Evolutionary conservation across 2,113 vertebrate species (phyloP).

Genomic region (Archocentrus centrarchus): DNA sequence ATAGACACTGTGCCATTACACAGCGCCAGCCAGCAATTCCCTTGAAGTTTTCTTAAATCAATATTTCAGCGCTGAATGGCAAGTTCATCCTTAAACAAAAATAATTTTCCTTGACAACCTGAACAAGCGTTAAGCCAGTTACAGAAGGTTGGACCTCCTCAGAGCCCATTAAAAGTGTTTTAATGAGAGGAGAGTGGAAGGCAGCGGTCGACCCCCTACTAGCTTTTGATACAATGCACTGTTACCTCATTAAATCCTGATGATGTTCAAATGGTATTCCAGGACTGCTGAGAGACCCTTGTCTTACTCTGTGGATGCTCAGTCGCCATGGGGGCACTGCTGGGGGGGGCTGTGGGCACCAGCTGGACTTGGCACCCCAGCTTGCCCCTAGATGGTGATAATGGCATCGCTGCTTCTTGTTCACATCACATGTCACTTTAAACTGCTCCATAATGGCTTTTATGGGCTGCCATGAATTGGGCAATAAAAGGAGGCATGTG

Average conservation of each 20-base stretch:
- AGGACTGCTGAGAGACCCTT: conserved; percentile 44
- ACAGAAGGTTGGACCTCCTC: conserved; percentile 53
- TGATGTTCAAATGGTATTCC: conserved; percentile 55
- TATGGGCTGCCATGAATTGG: conserved; percentile 50
- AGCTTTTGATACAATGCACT: conserved; percentile 68
- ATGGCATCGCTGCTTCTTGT: conserved; percentile 64
- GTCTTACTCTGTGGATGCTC: conserved; percentile 46
- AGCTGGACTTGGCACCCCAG: conserved; percentile 68
- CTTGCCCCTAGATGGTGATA: conserved; percentile 49
- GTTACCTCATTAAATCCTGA: conserved; percentile 78
- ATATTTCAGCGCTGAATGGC: conserved; percentile 74
- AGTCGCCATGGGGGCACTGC: conserved; percentile 44
- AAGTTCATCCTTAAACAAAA: conserved; percentile 72
- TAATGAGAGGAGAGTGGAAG: conserved; percentile 74
- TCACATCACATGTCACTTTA: conserved; percentile 65
- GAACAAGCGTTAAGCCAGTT: conserved; percentile 59
- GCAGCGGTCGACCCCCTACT: conserved; percentile 54
- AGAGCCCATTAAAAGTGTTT: conserved; percentile 75
- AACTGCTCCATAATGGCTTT: conserved; percentile 60
- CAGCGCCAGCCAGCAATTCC: conserved; percentile 35
- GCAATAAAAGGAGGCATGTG: conserved; percentile 31
- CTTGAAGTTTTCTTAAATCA: conserved; percentile 65
- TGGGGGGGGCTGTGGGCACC: conserved; percentile 34
- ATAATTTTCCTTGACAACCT: conserved; percentile 73
- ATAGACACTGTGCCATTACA: conserved; percentile 41